Evolutionary conservation across 2,113 vertebrate genomes (phyloP), one percentile per base, ranked within the genome.

Genomic region (Embiotoca jacksoni): DNA sequence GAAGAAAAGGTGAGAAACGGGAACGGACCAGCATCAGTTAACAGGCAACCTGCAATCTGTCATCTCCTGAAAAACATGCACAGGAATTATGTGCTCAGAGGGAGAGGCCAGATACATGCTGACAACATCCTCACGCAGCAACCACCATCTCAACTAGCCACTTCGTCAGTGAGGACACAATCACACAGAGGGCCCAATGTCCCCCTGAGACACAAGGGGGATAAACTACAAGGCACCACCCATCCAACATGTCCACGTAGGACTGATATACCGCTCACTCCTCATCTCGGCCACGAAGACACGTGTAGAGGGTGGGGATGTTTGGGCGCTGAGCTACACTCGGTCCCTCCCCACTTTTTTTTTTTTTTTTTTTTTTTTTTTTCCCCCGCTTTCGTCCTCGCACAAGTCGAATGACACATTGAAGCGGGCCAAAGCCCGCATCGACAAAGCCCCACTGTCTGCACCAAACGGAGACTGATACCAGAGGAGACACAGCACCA

Each of bases 281-380:
- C 61, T 79, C 91, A 72, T 70, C 77, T 76, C 55, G 30, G 60
- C 84, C 83, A 75, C 5, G 90, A 89, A 86, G 90, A 91, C 92
- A 92, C 75, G 60, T 85, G 72, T 68, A 64, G 77, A 81, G 75
- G 61, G 85, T 7, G 64, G 86, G 76, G 89, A 62, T 65, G 70
- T 83, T 83, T 67, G 85, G 91, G 88, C 81, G 77, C 88, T 83
- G 78, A 93, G 91, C 91, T 93, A 91, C 85, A 84, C 91, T 93
- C 69, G 82, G 89, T 80, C 65, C 88, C 88, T 83, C 75, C 86
- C 77, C 86, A 23, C 23, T 23, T 23, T 23, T 23, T 23, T 23
- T 23, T 23, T 23, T 23, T 23, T 23, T 23, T 23, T 23, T 23
- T 23, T 23, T 23, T 23, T 23, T 23, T 53, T 53, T 16, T 37